Base-by-base conservation (phyloP, 2,888 invertebrate genomes). In the Hoplodrina ambigua region DNA sequence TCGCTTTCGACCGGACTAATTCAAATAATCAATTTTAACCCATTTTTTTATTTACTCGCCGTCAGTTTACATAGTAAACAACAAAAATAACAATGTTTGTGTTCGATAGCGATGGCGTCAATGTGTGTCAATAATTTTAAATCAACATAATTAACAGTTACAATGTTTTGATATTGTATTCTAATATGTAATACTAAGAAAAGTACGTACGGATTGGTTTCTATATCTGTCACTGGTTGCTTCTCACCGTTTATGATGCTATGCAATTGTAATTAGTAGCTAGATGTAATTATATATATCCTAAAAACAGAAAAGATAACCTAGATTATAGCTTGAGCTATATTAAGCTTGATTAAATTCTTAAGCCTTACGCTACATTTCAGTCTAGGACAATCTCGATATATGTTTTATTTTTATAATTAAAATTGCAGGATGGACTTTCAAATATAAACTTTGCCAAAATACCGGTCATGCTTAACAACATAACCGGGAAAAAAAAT, bases 1-100 rank as follows among this genome's bases (percentile, higher is more conserved):
- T 55, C 6, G n/a, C 25, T 41, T 25, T 56, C 11, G 13, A 53
- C 11, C 46, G 33, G 0, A 76, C 8, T 13, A 33, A 17, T n/a
- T 50, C 11, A 25, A 55, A 41, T 65, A 77, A 72, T 72, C 72
- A 64, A 71, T 72, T 64, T 20, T 70, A 85, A 84, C 84, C 84
- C 49, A 81, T 50, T 84, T 85, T 85, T 79, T 83, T 81, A 80
- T 81, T 77, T 81, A 78, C 72, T n/a, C 41, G 25, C 41, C n/a
- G 0, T 20, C 25, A 60, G 8, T 72, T 70, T 59, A 70, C 52
- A 19, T 19, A 8, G 6, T 52, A 75, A 72, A 80, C 55, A 78
- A 61, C 20, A 78, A 81, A 85, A 84, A 85, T 71, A 73, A 75
- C 67, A 71, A 58, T 77, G 81, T 80, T 76, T 77, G 55, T 4